Evolutionary conservation across 1,140 invertebrate species (phyloP).

Genomic region (Drosophila bocki): DNA sequence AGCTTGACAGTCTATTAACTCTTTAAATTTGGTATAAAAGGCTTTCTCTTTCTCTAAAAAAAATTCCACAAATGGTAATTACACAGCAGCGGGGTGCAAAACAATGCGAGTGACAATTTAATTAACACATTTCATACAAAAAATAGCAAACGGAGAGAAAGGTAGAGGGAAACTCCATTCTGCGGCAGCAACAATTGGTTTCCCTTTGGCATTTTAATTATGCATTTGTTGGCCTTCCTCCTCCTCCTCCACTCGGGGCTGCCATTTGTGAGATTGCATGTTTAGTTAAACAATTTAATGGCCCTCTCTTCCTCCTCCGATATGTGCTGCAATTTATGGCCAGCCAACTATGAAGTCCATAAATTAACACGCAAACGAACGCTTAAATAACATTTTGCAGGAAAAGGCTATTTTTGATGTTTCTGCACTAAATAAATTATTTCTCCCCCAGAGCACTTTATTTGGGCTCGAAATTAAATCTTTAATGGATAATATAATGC

Average conservation of each 20-base stretch:
- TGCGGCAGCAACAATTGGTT: slow-evolving; percentile 68
- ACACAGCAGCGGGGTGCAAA: slow-evolving; percentile 19
- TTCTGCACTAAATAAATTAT: slow-evolving; percentile 21
- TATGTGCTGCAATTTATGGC: slow-evolving; percentile 56
- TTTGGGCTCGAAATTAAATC: slow-evolving; percentile 7
- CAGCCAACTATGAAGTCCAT: slow-evolving; percentile 20
- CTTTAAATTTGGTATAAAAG: neutral
- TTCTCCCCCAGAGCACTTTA: slow-evolving; percentile 15
- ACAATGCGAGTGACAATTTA: slow-evolving; percentile 68
- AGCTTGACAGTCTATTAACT: neutral
- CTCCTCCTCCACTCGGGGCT: slow-evolving; percentile 11
- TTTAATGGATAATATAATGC: neutral
- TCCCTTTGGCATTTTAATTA: slow-evolving; percentile 66
- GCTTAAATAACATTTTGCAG: slow-evolving; percentile 66
- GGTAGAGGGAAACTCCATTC: slow-evolving; percentile 8
- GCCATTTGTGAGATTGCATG: slow-evolving; percentile 60
- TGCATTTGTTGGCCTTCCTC: slow-evolving; percentile 37
- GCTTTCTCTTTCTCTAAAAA: neutral
- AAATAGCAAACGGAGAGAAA: neutral
- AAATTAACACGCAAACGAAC: slow-evolving; percentile 66
- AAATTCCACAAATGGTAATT: slow-evolving; percentile 50
- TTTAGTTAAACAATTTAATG: slow-evolving; percentile 71
- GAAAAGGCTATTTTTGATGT: slow-evolving; percentile 28
- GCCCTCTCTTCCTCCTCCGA: slow-evolving; percentile 16
- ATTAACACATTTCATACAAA: slow-evolving; percentile 58